Base-by-base conservation (phyloP, 2,113 vertebrate species). In the Oplegnathus fasciatus region DNA sequence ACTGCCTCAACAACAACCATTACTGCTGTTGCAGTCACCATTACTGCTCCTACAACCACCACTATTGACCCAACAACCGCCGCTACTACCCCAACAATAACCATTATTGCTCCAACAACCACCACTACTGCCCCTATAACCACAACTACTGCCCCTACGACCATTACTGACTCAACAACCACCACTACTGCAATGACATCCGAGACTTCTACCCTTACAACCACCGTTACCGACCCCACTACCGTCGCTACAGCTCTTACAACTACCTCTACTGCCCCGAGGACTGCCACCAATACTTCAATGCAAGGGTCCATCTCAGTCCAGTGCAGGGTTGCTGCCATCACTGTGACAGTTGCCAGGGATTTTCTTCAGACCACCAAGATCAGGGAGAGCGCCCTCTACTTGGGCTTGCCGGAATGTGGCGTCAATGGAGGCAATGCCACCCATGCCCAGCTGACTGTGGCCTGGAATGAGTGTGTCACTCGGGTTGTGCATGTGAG, bases 321-420 rank as follows among this genome's bases (percentile, higher is more conserved):
- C 68, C 80, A 94, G 1, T 99, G 98, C 54, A 95, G 92, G 54
- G 73, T 76, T 0, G 92, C 92, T 62, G 94, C 91, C 86, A 96
- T 97, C 0, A 30, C 93, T 6, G 93, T 98, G 9, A 28, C 88
- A 2, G 50, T 99, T 61, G 84, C 91, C 68, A 97, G 68, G 75
- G 85, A 55, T 6, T 97, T 97, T 84, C 95, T 99, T 79, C 37
- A 32, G 80, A 89, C 82, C 65, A 82, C 91, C 28, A 90, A 93
- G 5, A 96, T 99, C 72, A 77, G 87, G 0, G 96, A 93, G 78
- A 75, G 75, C 0, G 88, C 96, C 0, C 85, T 99, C 13, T 97
- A 97, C 91, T 92, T 99, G 72, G 97, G 97, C 1, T 75, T 73
- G 14, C 90, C 82, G 0, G 83, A 28, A 17, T 98, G 98, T 91